A percentile compares a stretch with the other conserved stretches of the same genome.
phyloP scores from a whole-genome alignment of 2,888 invertebrate genomes.

The Hybos culiciformis region DNA sequence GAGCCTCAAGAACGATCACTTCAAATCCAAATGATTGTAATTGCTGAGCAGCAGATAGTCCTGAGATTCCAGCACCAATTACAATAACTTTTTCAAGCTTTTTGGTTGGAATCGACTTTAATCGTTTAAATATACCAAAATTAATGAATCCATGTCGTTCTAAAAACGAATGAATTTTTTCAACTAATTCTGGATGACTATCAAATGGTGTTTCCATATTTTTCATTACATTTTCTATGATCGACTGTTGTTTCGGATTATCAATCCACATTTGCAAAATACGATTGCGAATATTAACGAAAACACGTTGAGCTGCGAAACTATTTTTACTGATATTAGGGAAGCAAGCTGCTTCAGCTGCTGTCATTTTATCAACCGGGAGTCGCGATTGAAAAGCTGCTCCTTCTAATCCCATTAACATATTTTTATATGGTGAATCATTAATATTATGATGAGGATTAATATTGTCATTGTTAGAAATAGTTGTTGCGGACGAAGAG shows the following conservation, averaged over 20 bases:
- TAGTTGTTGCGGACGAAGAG: too few relatives aligned
- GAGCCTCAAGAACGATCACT: constrained; percentile 73
- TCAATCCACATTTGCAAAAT: constrained; percentile 90
- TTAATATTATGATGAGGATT: neutral
- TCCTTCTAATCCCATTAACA: constrained; percentile 55
- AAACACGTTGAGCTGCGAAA: constrained; percentile 71
- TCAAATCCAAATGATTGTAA: constrained; percentile 92
- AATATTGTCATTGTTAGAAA: too few relatives aligned
- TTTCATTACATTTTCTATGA: constrained; percentile 64
- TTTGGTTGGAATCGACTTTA: constrained; percentile 55
- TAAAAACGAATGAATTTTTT: constrained; percentile 77
- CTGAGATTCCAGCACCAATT: constrained; percentile 69
- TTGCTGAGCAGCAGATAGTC: constrained; percentile 88
- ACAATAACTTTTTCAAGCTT: constrained; percentile 48
- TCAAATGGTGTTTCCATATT: constrained; percentile 85
- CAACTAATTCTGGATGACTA: constrained; percentile 71
- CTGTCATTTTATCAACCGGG: constrained; percentile 88
- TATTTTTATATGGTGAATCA: constrained; percentile 21
- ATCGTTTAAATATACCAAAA: constrained; percentile 87
- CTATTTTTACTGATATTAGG: constrained; percentile 78
- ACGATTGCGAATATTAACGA: constrained; percentile 81
- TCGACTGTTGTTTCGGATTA: constrained; percentile 84
- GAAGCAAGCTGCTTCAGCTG: constrained; percentile 85
- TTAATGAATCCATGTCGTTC: constrained; percentile 96
- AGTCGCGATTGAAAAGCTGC: constrained; percentile 88